phyloP scores from a whole-genome alignment of 2,888 invertebrate genomes.

The Seira ritae region DNA sequence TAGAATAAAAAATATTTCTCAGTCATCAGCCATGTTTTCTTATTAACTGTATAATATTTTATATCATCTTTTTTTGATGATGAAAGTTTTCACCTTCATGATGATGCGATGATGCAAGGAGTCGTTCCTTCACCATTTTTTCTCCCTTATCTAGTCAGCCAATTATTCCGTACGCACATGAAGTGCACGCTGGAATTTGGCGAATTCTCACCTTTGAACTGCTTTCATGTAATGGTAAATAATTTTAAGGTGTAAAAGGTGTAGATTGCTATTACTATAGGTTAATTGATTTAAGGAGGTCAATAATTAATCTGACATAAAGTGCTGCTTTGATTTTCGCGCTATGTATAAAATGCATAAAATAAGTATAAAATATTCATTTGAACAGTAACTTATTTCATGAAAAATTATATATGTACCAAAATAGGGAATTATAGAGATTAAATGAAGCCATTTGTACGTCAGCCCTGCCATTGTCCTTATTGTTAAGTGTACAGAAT shows the following conservation, averaged over 20 bases:
- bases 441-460: not conserved
- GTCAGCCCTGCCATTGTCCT: slow-evolving; percentile 8
- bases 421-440: not conserved
- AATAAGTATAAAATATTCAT: not conserved
- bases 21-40: slow-evolving; percentile 18
- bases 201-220: slow-evolving; percentile 45
- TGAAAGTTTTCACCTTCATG: slow-evolving; percentile 5
- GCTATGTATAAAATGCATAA: too few relatives aligned
- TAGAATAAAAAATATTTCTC: slow-evolving; percentile 8
- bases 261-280: not conserved
- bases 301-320: too few relatives aligned
- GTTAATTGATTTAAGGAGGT: not conserved
- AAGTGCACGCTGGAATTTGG: slow-evolving; percentile 31
- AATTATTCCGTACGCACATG: slow-evolving; percentile 25
- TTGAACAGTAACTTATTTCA: not conserved
- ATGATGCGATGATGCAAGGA: not conserved
- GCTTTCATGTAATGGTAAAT: slow-evolving; percentile 28
- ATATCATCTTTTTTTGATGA: not conserved
- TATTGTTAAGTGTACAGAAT: not conserved
- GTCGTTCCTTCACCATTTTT: slow-evolving; percentile 12
- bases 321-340: not conserved
- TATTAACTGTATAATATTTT: too few relatives aligned
- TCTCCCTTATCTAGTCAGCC: slow-evolving; percentile 49
- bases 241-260: slow-evolving; percentile 5
- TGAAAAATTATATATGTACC: slow-evolving; percentile 13